Evolutionary conservation across 2,888 invertebrate genomes (phyloP).

Genomic region (Latrodectus elegans): DNA sequence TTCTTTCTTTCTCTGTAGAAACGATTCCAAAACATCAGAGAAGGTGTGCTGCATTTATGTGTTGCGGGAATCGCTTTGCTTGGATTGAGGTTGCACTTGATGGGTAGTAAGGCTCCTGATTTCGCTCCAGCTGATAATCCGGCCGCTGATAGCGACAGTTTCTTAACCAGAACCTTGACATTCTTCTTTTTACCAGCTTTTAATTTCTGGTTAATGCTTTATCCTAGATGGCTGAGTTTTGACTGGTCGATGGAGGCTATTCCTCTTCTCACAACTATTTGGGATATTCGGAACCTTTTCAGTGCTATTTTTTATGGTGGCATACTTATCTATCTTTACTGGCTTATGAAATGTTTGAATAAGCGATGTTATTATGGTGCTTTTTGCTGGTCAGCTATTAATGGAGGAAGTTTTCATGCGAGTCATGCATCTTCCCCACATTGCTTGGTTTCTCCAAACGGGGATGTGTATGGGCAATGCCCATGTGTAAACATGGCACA

Average conservation of each 20-base stretch:
- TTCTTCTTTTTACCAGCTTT: constrained; percentile 93
- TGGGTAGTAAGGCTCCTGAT: constrained; percentile 82
- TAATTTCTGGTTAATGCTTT: constrained; percentile 90
- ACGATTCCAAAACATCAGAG: constrained; percentile 73
- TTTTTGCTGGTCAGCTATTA: constrained; percentile 15
- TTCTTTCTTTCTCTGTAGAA: constrained; percentile 66
- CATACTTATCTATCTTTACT: constrained; percentile 19
- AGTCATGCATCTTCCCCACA: background rate
- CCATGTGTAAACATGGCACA: constrained; percentile 44
- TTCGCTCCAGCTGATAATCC: constrained; percentile 98
- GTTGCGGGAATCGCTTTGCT: constrained; percentile 83
- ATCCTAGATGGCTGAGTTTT: constrained; percentile 91
- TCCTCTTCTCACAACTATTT: constrained; percentile 85
- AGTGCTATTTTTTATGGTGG: constrained; percentile 77
- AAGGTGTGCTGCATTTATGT: constrained; percentile 77
- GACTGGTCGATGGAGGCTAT: constrained; percentile 99
- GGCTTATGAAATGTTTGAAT: constrained; percentile 35
- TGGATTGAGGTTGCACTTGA: constrained; percentile 85
- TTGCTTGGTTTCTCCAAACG: background rate
- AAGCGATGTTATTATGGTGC: constrained; percentile 35
- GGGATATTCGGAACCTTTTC: constrained; percentile 86
- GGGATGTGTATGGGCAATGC: constrained; percentile 13
- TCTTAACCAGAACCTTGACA: constrained; percentile 88
- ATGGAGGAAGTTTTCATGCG: background rate
- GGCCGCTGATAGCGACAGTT: constrained; percentile 88